These are phyloP conservation scores for Antheraea assamensis DNA, from an alignment of 2,888 invertebrate genomes.

Conservation along the genomic window DNA sequence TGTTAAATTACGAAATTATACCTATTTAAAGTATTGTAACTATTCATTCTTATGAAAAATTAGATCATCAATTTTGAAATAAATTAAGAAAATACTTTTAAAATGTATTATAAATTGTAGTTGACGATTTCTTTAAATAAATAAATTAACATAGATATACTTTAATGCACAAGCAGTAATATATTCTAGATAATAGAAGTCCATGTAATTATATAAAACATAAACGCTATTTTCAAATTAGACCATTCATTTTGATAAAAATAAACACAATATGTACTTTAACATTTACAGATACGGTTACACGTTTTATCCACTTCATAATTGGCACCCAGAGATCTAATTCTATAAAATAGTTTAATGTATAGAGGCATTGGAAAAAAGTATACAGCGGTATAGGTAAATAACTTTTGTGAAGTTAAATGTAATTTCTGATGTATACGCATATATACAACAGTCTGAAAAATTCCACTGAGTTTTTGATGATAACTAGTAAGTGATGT, in stretches of 20 bases:
- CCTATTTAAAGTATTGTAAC: too few relatives aligned
- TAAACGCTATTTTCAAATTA: not conserved
- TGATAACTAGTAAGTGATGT: not conserved
- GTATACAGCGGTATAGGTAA: not conserved
- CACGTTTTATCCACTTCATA: not conserved
- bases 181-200: not conserved
- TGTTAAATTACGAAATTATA: too few relatives aligned
- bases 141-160: not conserved
- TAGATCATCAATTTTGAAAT: not conserved
- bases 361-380: slow-evolving; percentile 5
- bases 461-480: not conserved
- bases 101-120: not conserved
- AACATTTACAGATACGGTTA: not conserved
- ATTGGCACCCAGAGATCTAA: slow-evolving; percentile 14
- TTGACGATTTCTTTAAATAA: not conserved
- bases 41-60: too few relatives aligned
- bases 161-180: not conserved
- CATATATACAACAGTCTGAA: too few relatives aligned
- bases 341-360: not conserved
- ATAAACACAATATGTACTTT: not conserved
- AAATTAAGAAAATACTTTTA: not conserved
- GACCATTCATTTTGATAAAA: not conserved
- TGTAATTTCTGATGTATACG: not conserved
- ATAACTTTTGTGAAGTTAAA: not conserved
- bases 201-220: not conserved